phyloP scores from a whole-genome alignment of 2,888 invertebrate genomes.

The Euzetes globulus region DNA sequence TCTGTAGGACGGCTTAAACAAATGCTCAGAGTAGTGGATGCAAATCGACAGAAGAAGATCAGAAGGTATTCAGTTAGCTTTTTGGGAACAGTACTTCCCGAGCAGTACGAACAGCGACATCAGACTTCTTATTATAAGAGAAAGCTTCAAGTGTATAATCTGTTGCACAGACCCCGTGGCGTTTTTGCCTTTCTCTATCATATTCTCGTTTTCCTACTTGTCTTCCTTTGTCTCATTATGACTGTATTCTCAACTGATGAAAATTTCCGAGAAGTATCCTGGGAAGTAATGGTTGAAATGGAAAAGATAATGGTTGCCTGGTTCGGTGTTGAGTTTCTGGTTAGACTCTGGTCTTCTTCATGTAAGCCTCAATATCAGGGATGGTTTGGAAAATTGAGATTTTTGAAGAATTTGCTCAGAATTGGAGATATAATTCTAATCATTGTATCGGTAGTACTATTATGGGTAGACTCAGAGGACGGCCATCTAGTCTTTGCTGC shows the following conservation, averaged over 20 bases:
- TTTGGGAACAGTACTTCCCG: conserved; percentile 7
- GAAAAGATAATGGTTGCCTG: conserved; percentile 31
- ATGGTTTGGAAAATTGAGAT: conserved; percentile 15
- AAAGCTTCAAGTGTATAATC: conserved; percentile 15
- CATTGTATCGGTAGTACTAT: neutral
- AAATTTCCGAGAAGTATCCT: neutral
- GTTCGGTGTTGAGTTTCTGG: conserved; percentile 24
- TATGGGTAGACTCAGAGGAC: neutral
- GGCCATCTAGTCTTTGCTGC: conserved; percentile 29
- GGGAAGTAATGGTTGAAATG: conserved; percentile 3
- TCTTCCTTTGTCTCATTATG: conserved; percentile 23
- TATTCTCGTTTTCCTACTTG: conserved; percentile 25
- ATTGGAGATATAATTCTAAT: conserved; percentile 24
- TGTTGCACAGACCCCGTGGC: conserved; percentile 26
- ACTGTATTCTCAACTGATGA: conserved; percentile 27
- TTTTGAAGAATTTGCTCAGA: neutral
- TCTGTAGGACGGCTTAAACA: neutral
- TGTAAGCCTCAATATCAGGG: conserved; percentile 28
- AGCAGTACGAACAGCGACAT: neutral
- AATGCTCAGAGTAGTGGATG: neutral
- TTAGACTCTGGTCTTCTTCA: conserved; percentile 23
- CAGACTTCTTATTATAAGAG: conserved; percentile 9
- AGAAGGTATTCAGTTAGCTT: neutral
- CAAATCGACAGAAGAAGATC: neutral
- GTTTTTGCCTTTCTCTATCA: conserved; percentile 31